Percentiles rank a stretch among this genome's conserved stretches.
Evolutionary conservation across 2,888 invertebrate species (phyloP).

Genomic region (Autographa gamma): DNA sequence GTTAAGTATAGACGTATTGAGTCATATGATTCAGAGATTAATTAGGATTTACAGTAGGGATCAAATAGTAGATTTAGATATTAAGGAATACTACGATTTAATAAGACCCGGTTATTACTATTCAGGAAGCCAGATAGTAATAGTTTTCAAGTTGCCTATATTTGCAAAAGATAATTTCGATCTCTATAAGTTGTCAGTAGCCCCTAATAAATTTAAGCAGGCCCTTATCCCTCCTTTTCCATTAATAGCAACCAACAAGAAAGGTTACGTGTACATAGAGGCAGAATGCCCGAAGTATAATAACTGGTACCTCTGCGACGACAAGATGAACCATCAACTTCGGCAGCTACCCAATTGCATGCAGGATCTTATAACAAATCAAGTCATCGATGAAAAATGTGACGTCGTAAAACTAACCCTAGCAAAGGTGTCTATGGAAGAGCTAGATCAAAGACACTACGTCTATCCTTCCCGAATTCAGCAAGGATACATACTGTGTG

Average conservation of each 20-base stretch:
- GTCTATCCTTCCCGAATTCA: not conserved
- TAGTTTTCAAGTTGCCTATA: conserved; percentile 19
- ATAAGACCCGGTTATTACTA: conserved; percentile 20
- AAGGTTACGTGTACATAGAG: conserved; percentile 21
- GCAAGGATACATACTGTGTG: not conserved
- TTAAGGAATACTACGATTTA: conserved; percentile 15
- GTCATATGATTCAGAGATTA: not conserved
- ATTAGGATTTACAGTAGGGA: not conserved
- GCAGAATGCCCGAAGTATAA: conserved; percentile 27
- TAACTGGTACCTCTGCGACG: conserved; percentile 26
- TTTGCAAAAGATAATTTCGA: conserved; percentile 9
- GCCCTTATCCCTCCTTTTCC: conserved; percentile 15
- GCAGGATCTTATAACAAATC: conserved; percentile 8
- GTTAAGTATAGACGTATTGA: not conserved
- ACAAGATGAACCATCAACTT: not conserved
- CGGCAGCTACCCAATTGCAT: not conserved
- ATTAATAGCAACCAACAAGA: conserved; percentile 16
- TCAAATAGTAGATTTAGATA: conserved; percentile 1
- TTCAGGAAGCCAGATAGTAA: conserved; percentile 3
- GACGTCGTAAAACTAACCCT: not conserved
- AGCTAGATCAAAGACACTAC: not conserved
- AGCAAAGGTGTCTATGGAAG: not conserved
- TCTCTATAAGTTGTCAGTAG: conserved; percentile 24
- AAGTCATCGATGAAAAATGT: not conserved
- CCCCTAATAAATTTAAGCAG: conserved; percentile 14